Conservation (phyloP, 2,888 invertebrate genomes). For the Cybosia mesomella region DNA sequence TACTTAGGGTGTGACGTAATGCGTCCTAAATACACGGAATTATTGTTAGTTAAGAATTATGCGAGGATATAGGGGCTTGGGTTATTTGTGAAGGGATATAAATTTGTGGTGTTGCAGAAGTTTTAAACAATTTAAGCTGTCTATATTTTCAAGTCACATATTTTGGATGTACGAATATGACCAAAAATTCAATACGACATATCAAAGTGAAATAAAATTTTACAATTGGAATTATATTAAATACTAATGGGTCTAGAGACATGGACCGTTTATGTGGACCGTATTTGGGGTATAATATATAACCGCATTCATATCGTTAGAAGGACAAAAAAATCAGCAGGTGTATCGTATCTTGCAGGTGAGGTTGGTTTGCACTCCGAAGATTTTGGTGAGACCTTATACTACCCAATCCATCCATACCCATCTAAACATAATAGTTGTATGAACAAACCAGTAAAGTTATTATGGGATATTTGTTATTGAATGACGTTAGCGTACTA, state of each 20-base stretch:
- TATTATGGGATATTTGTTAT: slow-evolving; percentile 26
- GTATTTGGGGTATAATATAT: too few relatives aligned
- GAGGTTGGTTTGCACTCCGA: too few relatives aligned
- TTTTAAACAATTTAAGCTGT: neutral
- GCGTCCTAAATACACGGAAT: slow-evolving; percentile 11
- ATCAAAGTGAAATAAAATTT: too few relatives aligned
- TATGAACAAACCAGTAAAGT: slow-evolving; percentile 6
- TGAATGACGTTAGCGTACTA: slow-evolving; percentile 17
- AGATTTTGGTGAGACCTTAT: too few relatives aligned
- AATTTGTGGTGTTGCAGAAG: neutral
- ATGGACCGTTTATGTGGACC: too few relatives aligned
- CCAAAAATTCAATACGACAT: too few relatives aligned
- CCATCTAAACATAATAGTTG: neutral
- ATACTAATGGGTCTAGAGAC: too few relatives aligned
- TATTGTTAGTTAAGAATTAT: slow-evolving; percentile 1
- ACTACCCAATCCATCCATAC: too few relatives aligned
- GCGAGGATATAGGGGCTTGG: slow-evolving; percentile 9
- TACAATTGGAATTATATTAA: neutral
- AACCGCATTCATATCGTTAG: too few relatives aligned
- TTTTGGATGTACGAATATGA: too few relatives aligned
- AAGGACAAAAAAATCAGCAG: too few relatives aligned
- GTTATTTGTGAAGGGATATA: neutral
- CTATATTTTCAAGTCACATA: neutral
- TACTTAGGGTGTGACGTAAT: slow-evolving; percentile 41
- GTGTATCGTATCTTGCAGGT: too few relatives aligned